Conservation (phyloP, 2,797 vertebrate genomes). For the Thunnus albacares region DNA sequence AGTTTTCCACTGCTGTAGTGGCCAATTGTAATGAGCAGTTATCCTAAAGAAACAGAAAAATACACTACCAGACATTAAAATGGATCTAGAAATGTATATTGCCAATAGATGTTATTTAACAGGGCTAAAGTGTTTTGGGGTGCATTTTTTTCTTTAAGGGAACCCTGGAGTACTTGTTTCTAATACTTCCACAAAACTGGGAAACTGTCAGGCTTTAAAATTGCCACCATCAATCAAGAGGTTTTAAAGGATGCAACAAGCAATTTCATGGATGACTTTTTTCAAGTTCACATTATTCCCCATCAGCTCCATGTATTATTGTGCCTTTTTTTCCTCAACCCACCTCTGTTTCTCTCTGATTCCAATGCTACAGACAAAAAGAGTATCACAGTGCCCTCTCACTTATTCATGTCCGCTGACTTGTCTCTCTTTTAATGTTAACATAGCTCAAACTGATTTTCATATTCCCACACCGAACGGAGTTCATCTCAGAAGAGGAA, state of each 20-base stretch:
- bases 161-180: conserved; percentile 64
- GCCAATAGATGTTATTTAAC: conserved; percentile 63
- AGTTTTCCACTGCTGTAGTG: conserved; percentile 13
- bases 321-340: conserved; percentile 31
- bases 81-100: conserved; percentile 40
- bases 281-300: conserved; percentile 76
- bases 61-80: conserved; percentile 28
- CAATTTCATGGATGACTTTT: conserved; percentile 80
- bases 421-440: conserved; percentile 57
- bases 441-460: conserved; percentile 56
- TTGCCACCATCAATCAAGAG: conserved; percentile 84
- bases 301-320: conserved; percentile 65
- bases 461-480: conserved; percentile 35
- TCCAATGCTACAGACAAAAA: conserved; percentile 43
- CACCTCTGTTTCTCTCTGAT: conserved; percentile 48
- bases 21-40: conserved; percentile 19
- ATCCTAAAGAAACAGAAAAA: conserved; percentile 18
- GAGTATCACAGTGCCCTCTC: conserved; percentile 39
- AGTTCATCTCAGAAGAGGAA: conserved; percentile 60
- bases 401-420: conserved; percentile 60
- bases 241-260: conserved; percentile 79
- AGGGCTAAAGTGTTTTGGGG: conserved; percentile 61
- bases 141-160: conserved; percentile 53
- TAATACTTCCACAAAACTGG: conserved; percentile 74
- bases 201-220: conserved; percentile 80